These are phyloP conservation scores for Drosophila nebulosa DNA, from an alignment of 1,140 invertebrate genomes.

Conservation along the genomic window DNA sequence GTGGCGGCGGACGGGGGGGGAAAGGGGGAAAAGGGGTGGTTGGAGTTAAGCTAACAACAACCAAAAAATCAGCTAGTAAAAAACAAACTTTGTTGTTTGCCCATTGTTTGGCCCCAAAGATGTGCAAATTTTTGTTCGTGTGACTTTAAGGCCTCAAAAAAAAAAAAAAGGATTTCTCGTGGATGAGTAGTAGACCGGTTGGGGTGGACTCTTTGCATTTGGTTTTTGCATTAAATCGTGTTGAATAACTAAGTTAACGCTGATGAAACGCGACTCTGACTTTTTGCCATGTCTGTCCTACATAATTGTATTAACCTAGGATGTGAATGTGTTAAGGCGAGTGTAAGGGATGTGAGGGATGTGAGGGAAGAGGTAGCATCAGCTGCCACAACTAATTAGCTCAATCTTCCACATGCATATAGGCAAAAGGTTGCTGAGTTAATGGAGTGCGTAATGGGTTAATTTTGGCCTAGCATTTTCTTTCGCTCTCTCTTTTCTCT, in stretches of 20 bases:
- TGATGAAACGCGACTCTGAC: slow-evolving; percentile 9
- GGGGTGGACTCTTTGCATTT: slow-evolving; percentile 20
- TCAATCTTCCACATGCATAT: slow-evolving; percentile 57
- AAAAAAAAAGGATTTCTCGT: background rate
- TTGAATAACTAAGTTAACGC: slow-evolving; percentile 59
- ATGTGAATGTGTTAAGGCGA: background rate
- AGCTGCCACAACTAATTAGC: slow-evolving; percentile 74
- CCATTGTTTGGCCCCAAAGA: slow-evolving; percentile 1
- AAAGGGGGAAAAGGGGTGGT: background rate
- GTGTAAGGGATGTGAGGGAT: background rate
- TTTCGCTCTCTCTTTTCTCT: background rate
- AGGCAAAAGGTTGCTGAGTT: slow-evolving; percentile 51
- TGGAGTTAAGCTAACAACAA: background rate
- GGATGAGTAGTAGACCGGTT: background rate
- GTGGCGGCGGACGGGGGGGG: background rate
- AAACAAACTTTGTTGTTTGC: slow-evolving; percentile 4
- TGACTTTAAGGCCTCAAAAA: slow-evolving; percentile 8
- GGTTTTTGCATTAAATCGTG: slow-evolving; percentile 46
- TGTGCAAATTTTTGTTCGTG: slow-evolving; percentile 7
- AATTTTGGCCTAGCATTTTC: slow-evolving; percentile 49
- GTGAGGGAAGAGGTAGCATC: slow-evolving; percentile 21
- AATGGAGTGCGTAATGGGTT: slow-evolving; percentile 77
- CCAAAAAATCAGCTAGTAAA: background rate
- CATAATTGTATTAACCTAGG: slow-evolving; percentile 45
- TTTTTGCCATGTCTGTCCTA: slow-evolving; percentile 18